These are phyloP conservation scores for Megathymus violae DNA, from an alignment of 1,140 invertebrate species.

Conservation along the genomic window DNA sequence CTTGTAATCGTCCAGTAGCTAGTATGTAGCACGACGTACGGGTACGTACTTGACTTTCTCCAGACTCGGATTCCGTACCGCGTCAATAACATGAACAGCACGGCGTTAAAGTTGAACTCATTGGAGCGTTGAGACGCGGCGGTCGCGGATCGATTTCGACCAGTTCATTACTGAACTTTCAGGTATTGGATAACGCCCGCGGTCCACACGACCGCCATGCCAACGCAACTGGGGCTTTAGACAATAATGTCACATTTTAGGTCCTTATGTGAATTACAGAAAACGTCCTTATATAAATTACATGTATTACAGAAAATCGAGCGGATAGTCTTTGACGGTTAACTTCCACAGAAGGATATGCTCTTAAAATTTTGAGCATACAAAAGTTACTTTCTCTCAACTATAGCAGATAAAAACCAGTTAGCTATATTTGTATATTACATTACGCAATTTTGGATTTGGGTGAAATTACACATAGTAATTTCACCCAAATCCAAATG, in stretches of 20 bases:
- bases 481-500: conserved; percentile 44
- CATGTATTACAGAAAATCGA: conserved; percentile 20
- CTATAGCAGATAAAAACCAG: conserved; percentile 62
- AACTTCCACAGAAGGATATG: conserved; percentile 43
- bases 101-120: conserved; percentile 64
- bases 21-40: conserved; percentile 69
- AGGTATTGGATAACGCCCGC: conserved; percentile 61
- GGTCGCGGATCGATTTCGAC: conserved; percentile 69
- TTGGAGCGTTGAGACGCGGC: conserved; percentile 61
- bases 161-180: conserved; percentile 56
- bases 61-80: conserved; percentile 69
- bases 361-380: conserved; percentile 40
- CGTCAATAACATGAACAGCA: conserved; percentile 72
- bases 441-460: conserved; percentile 66
- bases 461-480: conserved; percentile 63
- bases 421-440: conserved; percentile 49
- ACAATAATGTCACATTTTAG: conserved; percentile 40
- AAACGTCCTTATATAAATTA: conserved; percentile 23
- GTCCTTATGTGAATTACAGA: conserved; percentile 38
- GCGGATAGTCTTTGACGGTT: conserved; percentile 42
- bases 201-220: conserved; percentile 50
- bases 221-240: conserved; percentile 27
- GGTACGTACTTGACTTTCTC: conserved; percentile 77
- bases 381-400: conserved; percentile 63
- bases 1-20: conserved; percentile 62